Percentiles rank a stretch among this genome's conserved stretches.
phyloP scores from a whole-genome alignment of 1,140 invertebrate species.

The Pemphigus obesinymphae region DNA sequence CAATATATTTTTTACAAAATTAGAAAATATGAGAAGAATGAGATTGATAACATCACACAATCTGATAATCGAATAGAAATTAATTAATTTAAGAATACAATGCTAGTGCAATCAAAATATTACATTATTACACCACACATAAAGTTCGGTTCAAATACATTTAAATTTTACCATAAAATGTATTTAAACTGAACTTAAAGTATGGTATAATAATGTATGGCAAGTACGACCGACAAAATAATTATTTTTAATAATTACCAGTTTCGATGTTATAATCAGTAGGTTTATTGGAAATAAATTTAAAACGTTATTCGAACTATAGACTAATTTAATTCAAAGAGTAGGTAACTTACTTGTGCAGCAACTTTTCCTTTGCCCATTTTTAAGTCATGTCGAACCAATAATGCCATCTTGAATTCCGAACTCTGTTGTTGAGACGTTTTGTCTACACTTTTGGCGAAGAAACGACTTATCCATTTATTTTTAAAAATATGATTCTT shows the following conservation, averaged over 20 bases:
- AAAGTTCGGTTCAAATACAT: background rate
- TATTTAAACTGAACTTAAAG: background rate
- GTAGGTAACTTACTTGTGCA: conserved; percentile 57
- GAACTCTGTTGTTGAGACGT: background rate
- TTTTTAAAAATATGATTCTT: background rate
- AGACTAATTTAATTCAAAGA: background rate
- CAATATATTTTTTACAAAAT: too few species aligned
- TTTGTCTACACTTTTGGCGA: background rate
- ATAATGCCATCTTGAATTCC: conserved; percentile 67
- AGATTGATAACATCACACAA: too few species aligned
- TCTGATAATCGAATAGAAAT: too few species aligned
- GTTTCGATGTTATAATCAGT: too few species aligned
- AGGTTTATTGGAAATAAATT: too few species aligned
- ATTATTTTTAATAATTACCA: too few species aligned
- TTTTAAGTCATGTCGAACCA: conserved; percentile 80
- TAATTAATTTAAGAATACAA: too few species aligned
- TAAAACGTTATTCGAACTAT: background rate
- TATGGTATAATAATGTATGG: background rate
- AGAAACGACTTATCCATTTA: background rate
- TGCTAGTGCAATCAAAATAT: too few species aligned
- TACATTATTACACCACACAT: too few species aligned
- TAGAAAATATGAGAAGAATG: too few species aligned
- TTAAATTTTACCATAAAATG: background rate
- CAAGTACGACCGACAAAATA: background rate
- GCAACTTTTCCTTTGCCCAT: conserved; percentile 93